phyloP scores from a whole-genome alignment of 2,888 invertebrate species.

The Hypsopygia costalis region DNA sequence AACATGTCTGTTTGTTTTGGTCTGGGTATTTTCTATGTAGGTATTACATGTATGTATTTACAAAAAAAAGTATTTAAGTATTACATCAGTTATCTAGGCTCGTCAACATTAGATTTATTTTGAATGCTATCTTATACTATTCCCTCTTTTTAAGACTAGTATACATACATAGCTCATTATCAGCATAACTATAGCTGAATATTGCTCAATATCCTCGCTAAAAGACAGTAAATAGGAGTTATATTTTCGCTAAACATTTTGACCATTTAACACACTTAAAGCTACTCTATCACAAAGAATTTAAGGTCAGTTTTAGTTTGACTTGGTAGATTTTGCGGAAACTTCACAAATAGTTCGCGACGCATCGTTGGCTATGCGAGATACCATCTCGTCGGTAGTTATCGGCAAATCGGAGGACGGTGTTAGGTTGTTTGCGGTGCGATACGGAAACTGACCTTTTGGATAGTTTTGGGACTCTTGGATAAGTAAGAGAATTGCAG shows the following conservation, averaged over 20 bases:
- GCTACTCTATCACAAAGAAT: neutral
- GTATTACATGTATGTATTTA: too few species aligned
- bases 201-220: neutral
- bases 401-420: constrained; percentile 19
- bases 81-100: too few species aligned
- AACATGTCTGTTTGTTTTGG: too few species aligned
- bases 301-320: neutral
- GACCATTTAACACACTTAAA: neutral
- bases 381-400: constrained; percentile 17
- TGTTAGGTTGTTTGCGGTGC: constrained; percentile 15
- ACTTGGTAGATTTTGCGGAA: neutral
- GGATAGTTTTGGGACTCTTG: too few species aligned
- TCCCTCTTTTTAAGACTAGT: too few species aligned
- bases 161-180: too few species aligned
- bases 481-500: too few species aligned
- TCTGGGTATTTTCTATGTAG: too few species aligned
- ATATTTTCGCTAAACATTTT: neutral
- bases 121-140: too few species aligned
- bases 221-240: neutral
- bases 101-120: too few species aligned
- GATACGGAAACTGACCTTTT: neutral
- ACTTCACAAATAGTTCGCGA: neutral
- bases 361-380: constrained; percentile 1
- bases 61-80: too few species aligned
- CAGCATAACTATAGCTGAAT: too few species aligned